Evolutionary conservation across 2,113 vertebrate species (phyloP).

Genomic region (Corythoichthys haematopterus): DNA sequence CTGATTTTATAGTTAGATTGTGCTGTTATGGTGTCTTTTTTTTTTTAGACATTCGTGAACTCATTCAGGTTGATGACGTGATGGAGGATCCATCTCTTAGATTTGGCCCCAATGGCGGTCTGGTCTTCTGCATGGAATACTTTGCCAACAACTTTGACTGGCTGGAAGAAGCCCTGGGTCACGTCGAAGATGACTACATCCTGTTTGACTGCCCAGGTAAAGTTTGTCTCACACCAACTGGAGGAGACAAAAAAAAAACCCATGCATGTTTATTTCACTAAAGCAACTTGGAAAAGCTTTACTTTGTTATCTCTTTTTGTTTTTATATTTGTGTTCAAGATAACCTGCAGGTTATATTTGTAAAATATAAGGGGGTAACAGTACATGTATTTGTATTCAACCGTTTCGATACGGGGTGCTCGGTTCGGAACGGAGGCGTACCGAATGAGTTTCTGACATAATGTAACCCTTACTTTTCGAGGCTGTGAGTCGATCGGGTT

Average conservation of each 20-base stretch:
- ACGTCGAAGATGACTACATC: slow-evolving; percentile 92
- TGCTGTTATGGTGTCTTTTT: neutral
- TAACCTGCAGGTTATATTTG: too few species aligned
- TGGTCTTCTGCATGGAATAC: slow-evolving; percentile 98
- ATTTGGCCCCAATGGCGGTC: slow-evolving; percentile 91
- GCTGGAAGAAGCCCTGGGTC: slow-evolving; percentile 88
- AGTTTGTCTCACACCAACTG: neutral
- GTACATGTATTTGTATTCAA: too few species aligned
- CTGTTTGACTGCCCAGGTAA: slow-evolving; percentile 96
- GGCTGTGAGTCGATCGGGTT: too few species aligned
- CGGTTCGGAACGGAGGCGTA: too few species aligned
- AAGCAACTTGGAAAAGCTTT: too few species aligned
- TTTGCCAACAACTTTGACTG: slow-evolving; percentile 93
- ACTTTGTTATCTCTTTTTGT: too few species aligned
- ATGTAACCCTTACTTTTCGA: too few species aligned
- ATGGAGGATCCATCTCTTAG: slow-evolving; percentile 88
- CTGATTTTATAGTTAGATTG: neutral
- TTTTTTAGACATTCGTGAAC: slow-evolving; percentile 84
- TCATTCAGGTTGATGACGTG: slow-evolving; percentile 94
- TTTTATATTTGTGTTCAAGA: too few species aligned
- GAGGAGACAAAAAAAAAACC: neutral
- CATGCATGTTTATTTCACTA: neutral
- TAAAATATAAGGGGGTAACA: too few species aligned
- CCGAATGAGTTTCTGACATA: too few species aligned
- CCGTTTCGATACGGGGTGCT: too few species aligned